Base-by-base conservation (phyloP, 2,888 invertebrate genomes). In the Lochmaea crataegi region DNA sequence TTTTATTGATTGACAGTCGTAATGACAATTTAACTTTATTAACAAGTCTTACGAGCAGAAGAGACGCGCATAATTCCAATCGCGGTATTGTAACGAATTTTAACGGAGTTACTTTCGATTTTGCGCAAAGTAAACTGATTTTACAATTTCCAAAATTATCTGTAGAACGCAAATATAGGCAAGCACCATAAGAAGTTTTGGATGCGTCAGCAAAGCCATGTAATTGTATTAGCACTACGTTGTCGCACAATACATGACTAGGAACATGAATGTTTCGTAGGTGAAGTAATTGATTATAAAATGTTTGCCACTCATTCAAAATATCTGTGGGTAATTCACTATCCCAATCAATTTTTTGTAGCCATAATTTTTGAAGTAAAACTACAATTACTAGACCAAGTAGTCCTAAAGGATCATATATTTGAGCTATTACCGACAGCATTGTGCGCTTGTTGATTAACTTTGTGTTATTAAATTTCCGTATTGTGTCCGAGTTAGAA, bases 161-260 rank as follows among this genome's bases (percentile, higher is more conserved):
- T 9, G 14, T 22, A 26, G 63, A 70, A 68, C 71, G 26, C 7
- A 75, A 26, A 57, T 78, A 77, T 42, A 76, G 48, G 45, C 72
- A 73, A 4, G 75, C 72, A 38, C 75, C 72, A 45, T 77, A 75
- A 6, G 77, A 76, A 32, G 48, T 41, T 66, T 71, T 51, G 51
- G 71, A 68, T 7, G 80, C 77, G 68, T 78, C 78, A 12, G 71
- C 60, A 65, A 79, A 80, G 11, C 75, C 77, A 60, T 80, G 79
- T 12, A 80, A n/a, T 67, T 80, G 74, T 45, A 76, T 67, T 18
- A 5, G 9, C 22, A 67, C 11, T 14, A 51, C 56, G 22, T 72
- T 26, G 12, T 48, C 42, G 51, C 65, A 70, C 0, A 64, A 60
- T n/a, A 73, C 56, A 53, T 72, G 70, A 38, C 77, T 71, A n/a